Conservation (phyloP, 2,113 vertebrate genomes). For the Gadus chalcogrammus region DNA sequence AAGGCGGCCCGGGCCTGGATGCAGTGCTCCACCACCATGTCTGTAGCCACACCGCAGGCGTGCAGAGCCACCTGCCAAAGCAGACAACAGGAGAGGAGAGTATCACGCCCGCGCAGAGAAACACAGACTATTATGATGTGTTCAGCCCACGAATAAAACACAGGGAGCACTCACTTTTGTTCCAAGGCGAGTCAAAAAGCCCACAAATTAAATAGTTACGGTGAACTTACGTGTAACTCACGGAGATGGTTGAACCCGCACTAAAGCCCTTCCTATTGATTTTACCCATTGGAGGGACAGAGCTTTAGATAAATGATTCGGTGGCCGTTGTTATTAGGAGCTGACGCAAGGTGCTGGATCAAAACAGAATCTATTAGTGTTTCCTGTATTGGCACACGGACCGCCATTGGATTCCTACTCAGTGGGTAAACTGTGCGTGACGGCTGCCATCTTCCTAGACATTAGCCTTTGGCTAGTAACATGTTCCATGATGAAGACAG, state of each 20-base stretch:
- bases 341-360: constrained; percentile 6
- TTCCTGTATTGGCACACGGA: constrained; percentile 38
- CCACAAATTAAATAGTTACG: no score
- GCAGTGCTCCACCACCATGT: constrained; percentile 95
- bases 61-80: constrained; percentile 87
- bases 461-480: constrained; percentile 42
- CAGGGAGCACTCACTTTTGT: no score
- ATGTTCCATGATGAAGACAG: constrained; percentile 12
- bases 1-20: constrained; percentile 81
- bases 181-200: no score
- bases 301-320: no score
- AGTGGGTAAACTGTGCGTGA: constrained; percentile 46
- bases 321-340: neutral
- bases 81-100: constrained; percentile 10
- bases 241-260: no score
- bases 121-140: neutral
- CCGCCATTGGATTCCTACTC: constrained; percentile 34
- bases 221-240: no score
- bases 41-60: constrained; percentile 94
- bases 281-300: no score
- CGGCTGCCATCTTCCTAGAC: constrained; percentile 31
- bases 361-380: constrained; percentile 43
- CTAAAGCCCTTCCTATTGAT: no score
- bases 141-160: neutral
- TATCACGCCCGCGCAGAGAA: neutral